Conservation (phyloP, 2,113 vertebrate genomes). For the Asarcornis scutulata region DNA sequence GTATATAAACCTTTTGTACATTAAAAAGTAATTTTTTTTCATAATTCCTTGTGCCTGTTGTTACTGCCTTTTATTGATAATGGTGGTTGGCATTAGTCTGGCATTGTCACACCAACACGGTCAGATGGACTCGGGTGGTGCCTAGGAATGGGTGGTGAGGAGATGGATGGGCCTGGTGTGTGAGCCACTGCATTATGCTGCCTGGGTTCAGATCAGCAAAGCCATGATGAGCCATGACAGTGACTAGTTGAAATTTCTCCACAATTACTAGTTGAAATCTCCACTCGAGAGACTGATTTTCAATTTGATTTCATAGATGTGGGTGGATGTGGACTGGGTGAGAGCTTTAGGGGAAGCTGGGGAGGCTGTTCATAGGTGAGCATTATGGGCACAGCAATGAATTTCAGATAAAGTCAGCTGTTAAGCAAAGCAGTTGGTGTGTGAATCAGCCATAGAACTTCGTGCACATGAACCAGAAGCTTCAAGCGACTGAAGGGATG, state of each 20-base stretch:
- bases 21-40: constrained; percentile 90
- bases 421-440: background rate
- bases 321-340: background rate
- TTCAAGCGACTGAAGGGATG: background rate
- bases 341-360: background rate
- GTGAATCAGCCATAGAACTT: background rate
- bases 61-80: background rate
- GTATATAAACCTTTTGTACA: constrained; percentile 97
- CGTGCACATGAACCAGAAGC: background rate
- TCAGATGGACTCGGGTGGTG: background rate
- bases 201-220: background rate
- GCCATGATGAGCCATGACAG: background rate
- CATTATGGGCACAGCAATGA: background rate
- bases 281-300: constrained; percentile 24
- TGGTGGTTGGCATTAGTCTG: background rate
- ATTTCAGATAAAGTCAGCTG: background rate
- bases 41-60: constrained; percentile 68
- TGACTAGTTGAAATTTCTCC: background rate
- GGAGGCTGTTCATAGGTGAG: background rate
- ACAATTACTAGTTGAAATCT: too few relatives aligned
- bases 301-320: background rate
- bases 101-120: background rate
- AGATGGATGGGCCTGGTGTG: background rate
- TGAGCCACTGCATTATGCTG: background rate
- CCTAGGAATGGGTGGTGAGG: background rate